These are phyloP conservation scores for Cochlearius cochlearius DNA, from an alignment of 2,113 vertebrate species.

Conservation along the genomic window DNA sequence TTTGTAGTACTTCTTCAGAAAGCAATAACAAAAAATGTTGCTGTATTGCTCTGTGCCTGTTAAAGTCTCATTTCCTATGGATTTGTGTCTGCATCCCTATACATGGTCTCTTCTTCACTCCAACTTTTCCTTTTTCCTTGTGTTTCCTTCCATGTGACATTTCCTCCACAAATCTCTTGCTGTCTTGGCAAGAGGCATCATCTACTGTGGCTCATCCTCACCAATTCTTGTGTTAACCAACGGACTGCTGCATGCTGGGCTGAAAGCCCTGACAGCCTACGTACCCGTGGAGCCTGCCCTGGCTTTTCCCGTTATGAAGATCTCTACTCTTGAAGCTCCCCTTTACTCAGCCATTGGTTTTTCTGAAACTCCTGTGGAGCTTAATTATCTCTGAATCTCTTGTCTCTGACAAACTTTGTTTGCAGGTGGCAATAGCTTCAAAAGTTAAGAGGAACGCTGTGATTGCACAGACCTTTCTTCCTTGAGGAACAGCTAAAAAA, in stretches of 20 bases:
- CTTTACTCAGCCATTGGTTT: neutral
- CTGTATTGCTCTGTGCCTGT: neutral
- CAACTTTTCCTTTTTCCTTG: neutral
- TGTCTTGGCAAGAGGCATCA: neutral
- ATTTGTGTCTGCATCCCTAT: neutral
- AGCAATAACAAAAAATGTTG: neutral
- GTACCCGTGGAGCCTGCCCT: neutral
- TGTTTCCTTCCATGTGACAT: neutral
- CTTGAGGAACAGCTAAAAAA: neutral
- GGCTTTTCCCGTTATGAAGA: neutral
- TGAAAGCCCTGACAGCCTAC: neutral
- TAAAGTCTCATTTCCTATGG: neutral
- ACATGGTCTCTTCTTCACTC: neutral
- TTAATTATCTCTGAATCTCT: neutral
- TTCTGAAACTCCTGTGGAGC: neutral
- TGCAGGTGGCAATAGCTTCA: neutral
- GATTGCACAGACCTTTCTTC: constrained; percentile 31
- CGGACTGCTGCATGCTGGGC: neutral
- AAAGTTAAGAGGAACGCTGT: neutral
- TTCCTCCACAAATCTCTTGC: neutral
- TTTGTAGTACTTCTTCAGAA: neutral
- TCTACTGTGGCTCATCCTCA: neutral
- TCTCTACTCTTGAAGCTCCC: neutral
- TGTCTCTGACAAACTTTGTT: neutral
- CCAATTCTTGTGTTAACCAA: rapidly evolving